These are phyloP conservation scores for Aphyosemion australe DNA, from an alignment of 2,113 vertebrate species.

Conservation along the genomic window DNA sequence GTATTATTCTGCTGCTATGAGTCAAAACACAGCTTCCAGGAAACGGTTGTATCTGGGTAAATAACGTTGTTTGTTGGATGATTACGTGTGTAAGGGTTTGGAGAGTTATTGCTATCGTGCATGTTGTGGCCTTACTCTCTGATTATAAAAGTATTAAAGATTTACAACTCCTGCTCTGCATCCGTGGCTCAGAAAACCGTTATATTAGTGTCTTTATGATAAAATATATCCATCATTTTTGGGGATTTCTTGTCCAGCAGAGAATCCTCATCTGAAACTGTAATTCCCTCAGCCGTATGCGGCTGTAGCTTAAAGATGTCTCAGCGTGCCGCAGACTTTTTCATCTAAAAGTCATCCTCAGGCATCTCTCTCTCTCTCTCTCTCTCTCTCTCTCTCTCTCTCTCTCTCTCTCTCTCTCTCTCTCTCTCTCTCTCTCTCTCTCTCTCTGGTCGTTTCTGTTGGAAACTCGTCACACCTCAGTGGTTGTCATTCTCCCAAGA, in stretches of 20 bases:
- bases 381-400: no score
- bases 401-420: no score
- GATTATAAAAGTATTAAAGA: not conserved
- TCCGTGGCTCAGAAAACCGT: not conserved
- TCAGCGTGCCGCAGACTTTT: not conserved
- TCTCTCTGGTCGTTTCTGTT: no score
- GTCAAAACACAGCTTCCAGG: conserved; percentile 15
- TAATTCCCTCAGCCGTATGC: not conserved
- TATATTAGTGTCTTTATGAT: not conserved
- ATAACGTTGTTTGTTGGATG: conserved; percentile 16
- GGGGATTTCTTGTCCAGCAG: no score
- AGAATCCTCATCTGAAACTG: not conserved
- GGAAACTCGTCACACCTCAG: not conserved
- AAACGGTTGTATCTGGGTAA: conserved; percentile 24
- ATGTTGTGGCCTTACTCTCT: not conserved
- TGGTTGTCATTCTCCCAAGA: not conserved
- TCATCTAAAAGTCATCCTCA: not conserved
- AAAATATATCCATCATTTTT: no score
- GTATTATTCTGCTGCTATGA: conserved; percentile 39
- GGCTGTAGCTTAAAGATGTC: not conserved
- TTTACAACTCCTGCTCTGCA: not conserved
- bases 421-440: no score
- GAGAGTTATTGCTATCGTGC: not conserved
- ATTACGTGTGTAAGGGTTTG: conserved; percentile 4
- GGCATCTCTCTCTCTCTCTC: no score